Evolutionary conservation across 2,888 invertebrate genomes (phyloP), one percentile per base, ranked within the genome.

Genomic region (Miltochrista miniata): DNA sequence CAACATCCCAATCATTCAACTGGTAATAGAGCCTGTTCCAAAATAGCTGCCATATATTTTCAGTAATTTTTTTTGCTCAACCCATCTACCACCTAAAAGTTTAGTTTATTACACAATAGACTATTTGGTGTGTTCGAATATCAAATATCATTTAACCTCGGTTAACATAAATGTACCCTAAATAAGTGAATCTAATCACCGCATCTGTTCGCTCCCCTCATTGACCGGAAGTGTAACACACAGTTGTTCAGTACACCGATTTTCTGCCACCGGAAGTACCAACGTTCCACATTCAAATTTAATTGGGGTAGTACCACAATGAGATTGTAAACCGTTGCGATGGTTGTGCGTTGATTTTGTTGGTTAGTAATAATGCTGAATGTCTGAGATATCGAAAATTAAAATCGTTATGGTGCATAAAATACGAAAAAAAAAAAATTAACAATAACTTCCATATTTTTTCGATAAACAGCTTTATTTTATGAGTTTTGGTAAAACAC

Each of bases 251-350:
- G 80, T 70, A 81, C 83, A 83, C 83, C 88, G 90, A 90, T 90
- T 90, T 90, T 90, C 89, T 90, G 84, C 87, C 78, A 88, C 90
- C 90, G 90, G 90, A 91, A 88, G 87, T 83, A 77, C 81, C 79
- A 85, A 85, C 85, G 89, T 87, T 86, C 87, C 79, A 87, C 83
- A 87, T 90, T 89, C 85, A 87, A 90, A 87, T 88, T 87, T 85
- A 80, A 84, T 87, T 87, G 83, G 88, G 89, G 89, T 85, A 80
- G 80, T 80, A 46, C 77, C 72, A 85, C 83, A 84, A 83, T 78
- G 72, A 77, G 41, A 70, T 76, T 7, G 9, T 79, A 83, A 84
- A 83, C 74, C 59, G 71, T 64, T 61, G 68, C 69, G 74, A 74
- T 77, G 74, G 72, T 71, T 72, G 70, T 66, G 56, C 48, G 58